Evolutionary conservation across 1,140 invertebrate species (phyloP).

Genomic region (Trichonephila clavipes): DNA sequence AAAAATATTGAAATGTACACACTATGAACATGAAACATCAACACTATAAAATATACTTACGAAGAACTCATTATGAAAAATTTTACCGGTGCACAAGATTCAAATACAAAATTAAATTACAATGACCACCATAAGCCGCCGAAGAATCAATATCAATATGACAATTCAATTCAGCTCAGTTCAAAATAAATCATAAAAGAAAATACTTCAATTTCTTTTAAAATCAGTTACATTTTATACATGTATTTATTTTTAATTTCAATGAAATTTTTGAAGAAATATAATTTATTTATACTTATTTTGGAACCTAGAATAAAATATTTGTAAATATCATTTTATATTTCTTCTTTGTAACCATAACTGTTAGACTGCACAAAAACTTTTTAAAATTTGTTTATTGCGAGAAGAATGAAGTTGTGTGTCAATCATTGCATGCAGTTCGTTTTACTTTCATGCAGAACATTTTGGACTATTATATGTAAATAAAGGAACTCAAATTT

Average conservation of each 20-base stretch:
- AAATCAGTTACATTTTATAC: too few species aligned
- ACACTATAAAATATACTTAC: neutral
- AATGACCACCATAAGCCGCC: neutral
- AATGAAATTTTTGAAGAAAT: too few species aligned
- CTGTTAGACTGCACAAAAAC: neutral
- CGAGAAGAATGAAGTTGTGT: neutral
- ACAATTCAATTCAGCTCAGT: conserved; percentile 1
- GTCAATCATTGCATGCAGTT: neutral
- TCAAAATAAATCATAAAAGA: neutral
- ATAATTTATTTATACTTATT: too few species aligned
- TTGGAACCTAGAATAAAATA: too few species aligned
- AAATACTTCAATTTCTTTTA: neutral
- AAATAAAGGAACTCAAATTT: neutral
- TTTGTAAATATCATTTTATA: neutral
- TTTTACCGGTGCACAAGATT: neutral
- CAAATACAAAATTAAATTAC: neutral
- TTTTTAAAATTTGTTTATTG: conserved; percentile 8
- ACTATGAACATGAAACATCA: too few species aligned
- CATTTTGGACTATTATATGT: neutral
- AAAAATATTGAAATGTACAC: too few species aligned
- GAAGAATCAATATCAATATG: neutral
- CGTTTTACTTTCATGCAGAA: neutral
- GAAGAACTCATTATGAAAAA: neutral
- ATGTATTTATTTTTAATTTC: too few species aligned
- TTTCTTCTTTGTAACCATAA: neutral